These are phyloP conservation scores for Tinamus major DNA, from an alignment of 2,797 vertebrate species.

Conservation along the genomic window DNA sequence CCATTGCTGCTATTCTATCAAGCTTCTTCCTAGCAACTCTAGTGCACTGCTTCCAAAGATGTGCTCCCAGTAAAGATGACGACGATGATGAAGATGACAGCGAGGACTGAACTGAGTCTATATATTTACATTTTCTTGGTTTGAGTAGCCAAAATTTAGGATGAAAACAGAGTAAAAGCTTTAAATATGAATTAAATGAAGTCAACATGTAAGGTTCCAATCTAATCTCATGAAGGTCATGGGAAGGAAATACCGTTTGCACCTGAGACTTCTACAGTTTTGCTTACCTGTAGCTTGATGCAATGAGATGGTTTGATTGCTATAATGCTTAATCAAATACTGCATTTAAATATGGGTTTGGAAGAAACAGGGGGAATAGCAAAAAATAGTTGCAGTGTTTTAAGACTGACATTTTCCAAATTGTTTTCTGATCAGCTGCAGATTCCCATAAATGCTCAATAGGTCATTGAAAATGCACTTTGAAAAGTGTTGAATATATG, in stretches of 20 bases:
- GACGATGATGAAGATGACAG: conserved; percentile 92
- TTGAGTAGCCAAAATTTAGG: not conserved
- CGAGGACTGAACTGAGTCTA: conserved; percentile 78
- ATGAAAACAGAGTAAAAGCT: not conserved
- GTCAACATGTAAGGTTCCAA: not conserved
- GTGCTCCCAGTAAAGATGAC: conserved; percentile 91
- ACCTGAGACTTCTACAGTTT: not conserved
- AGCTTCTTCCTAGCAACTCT: conserved; percentile 98
- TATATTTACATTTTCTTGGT: not conserved
- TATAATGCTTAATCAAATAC: not conserved
- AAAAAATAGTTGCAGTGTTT: not conserved
- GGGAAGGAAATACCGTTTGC: not conserved
- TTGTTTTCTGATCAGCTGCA: not conserved
- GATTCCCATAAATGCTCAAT: not conserved
- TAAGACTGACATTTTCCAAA: not conserved
- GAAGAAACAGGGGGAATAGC: not conserved
- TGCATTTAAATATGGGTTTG: not conserved
- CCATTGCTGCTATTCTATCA: conserved; percentile 94
- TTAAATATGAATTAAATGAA: not conserved
- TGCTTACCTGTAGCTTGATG: not conserved
- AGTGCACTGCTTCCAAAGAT: conserved; percentile 97
- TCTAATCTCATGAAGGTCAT: not conserved
- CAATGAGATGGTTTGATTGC: fast-evolving
- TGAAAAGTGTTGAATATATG: not conserved
- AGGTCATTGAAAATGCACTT: not conserved